Conservation (phyloP, 2,888 invertebrate species). For the Tetragonisca angustula region DNA sequence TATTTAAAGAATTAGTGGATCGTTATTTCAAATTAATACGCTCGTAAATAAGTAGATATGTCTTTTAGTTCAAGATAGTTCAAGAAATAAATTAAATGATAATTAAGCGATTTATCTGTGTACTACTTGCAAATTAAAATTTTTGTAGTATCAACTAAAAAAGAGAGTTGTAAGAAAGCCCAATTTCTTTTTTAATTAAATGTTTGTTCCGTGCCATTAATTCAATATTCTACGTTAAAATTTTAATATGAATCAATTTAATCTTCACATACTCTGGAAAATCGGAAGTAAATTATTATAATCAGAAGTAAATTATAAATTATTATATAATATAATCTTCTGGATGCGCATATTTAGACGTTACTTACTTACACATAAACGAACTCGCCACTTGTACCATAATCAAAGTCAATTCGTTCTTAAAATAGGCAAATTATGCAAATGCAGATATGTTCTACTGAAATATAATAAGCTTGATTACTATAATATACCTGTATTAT, state of each 20-base stretch:
- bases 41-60: background rate
- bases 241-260: background rate
- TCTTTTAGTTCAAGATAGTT: background rate
- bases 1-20: background rate
- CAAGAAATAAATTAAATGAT: background rate
- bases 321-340: background rate
- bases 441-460: constrained; percentile 1
- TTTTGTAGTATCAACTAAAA: background rate
- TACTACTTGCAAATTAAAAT: background rate
- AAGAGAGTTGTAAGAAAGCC: background rate
- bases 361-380: background rate
- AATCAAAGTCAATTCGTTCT: background rate
- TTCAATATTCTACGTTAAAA: background rate
- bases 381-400: background rate
- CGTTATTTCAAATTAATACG: background rate
- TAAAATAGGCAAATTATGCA: background rate
- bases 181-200: background rate
- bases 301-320: background rate
- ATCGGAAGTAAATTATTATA: background rate
- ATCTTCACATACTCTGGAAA: background rate
- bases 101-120: background rate
- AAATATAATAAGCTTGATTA: background rate
- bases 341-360: background rate
- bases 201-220: background rate
- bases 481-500: background rate